Evolutionary conservation across 2,797 vertebrate genomes (phyloP).

Genomic region (Dendrocincla fuliginosa): DNA sequence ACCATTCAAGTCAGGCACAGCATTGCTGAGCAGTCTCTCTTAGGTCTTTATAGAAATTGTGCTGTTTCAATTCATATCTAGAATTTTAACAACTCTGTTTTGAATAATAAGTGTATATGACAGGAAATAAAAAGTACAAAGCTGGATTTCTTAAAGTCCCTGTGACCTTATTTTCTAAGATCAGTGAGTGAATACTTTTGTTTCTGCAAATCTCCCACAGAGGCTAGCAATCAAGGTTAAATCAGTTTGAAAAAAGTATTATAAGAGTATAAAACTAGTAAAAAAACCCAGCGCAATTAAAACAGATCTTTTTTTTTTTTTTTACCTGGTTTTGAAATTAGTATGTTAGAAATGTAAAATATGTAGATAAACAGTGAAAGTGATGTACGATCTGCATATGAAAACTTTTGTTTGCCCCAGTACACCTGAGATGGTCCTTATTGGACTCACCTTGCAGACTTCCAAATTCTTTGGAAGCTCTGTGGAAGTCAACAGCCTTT

Average conservation of each 20-base stretch:
- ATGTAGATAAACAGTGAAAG: neutral
- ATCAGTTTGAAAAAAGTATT: neutral
- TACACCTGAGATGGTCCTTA: accelerated
- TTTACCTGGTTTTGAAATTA: neutral
- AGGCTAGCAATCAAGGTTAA: neutral
- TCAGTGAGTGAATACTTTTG: neutral
- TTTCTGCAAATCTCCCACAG: neutral
- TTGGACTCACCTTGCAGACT: neutral
- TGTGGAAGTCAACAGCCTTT: neutral
- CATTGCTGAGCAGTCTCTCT: neutral
- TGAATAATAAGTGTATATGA: neutral
- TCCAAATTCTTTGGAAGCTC: neutral
- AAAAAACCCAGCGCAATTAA: accelerated
- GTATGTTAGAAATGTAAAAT: neutral
- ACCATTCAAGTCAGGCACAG: neutral
- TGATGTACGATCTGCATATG: neutral
- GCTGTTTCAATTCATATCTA: neutral
- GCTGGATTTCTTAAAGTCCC: neutral
- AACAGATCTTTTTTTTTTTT: neutral
- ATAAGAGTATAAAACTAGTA: neutral
- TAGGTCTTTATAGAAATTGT: neutral
- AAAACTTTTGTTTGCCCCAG: neutral
- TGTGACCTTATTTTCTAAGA: neutral
- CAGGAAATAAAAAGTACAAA: neutral
- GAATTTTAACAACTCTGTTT: neutral